Conservation (phyloP, 2,113 vertebrate genomes). For the Capra hircus region DNA sequence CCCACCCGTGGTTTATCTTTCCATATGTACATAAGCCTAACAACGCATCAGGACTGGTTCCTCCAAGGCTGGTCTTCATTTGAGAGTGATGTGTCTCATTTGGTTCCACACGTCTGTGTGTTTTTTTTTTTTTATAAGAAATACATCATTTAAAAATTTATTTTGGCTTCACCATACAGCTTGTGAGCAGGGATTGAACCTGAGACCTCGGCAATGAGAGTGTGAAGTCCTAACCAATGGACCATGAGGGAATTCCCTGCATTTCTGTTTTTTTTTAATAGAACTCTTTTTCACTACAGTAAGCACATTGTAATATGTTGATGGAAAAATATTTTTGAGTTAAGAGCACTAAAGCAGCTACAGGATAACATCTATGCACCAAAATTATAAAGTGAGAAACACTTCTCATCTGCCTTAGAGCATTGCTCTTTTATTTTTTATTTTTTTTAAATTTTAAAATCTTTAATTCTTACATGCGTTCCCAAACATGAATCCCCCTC, state of each 20-base stretch:
- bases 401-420: neutral
- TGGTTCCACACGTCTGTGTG: neutral
- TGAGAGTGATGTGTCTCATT: neutral
- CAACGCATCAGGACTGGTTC: neutral
- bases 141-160: neutral
- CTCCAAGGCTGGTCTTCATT: neutral
- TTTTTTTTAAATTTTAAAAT: no score
- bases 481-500: no score
- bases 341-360: neutral
- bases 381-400: neutral
- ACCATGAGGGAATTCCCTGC: neutral
- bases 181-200: neutral
- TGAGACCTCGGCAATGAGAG: accelerated
- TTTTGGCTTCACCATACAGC: neutral
- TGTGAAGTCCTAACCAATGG: neutral
- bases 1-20: neutral
- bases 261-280: neutral
- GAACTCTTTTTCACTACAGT: neutral
- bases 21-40: neutral
- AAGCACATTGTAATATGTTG: neutral
- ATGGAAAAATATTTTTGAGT: neutral
- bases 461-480: no score
- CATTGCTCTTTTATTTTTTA: neutral
- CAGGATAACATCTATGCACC: neutral
- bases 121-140: neutral